A percentile compares a stretch with the other conserved stretches of the same genome.
These are phyloP conservation scores for Poecilia latipinna DNA, from an alignment of 2,113 vertebrate species.

Conservation along the genomic window DNA sequence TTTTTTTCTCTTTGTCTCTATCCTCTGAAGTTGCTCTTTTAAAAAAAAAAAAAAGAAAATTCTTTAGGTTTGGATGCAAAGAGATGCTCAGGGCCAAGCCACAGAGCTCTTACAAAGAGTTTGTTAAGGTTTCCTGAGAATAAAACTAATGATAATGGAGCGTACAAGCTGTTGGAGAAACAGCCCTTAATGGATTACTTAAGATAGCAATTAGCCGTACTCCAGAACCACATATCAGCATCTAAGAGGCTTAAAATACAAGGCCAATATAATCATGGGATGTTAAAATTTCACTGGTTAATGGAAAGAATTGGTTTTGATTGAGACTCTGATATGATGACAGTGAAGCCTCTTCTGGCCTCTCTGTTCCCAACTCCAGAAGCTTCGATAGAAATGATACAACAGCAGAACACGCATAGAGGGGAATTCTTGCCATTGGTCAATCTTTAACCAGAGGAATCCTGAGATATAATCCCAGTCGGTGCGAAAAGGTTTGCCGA, in stretches of 20 bases:
- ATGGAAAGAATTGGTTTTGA: constrained; percentile 40
- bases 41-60: constrained; percentile 66
- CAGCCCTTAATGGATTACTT: constrained; percentile 72
- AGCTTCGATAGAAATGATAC: constrained; percentile 3
- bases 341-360: neutral
- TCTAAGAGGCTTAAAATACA: constrained; percentile 60
- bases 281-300: constrained; percentile 46
- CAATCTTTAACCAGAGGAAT: constrained; percentile 38
- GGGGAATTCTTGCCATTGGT: neutral
- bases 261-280: constrained; percentile 51
- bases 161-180: constrained; percentile 69
- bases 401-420: neutral
- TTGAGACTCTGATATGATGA: constrained; percentile 23
- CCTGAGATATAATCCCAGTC: constrained; percentile 57
- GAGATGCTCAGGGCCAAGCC: constrained; percentile 56
- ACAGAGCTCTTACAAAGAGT: constrained; percentile 54
- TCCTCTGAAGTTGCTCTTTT: constrained; percentile 66
- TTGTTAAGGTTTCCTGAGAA: constrained; percentile 68
- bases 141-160: constrained; percentile 74
- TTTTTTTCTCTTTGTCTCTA: constrained; percentile 66
- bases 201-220: constrained; percentile 73
- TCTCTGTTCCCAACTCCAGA: neutral
- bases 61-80: constrained; percentile 82
- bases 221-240: constrained; percentile 65
- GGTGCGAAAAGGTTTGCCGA: constrained; percentile 52